Evolutionary conservation across 1,140 invertebrate species (phyloP).

Genomic region (Temnothorax curvispinosus): DNA sequence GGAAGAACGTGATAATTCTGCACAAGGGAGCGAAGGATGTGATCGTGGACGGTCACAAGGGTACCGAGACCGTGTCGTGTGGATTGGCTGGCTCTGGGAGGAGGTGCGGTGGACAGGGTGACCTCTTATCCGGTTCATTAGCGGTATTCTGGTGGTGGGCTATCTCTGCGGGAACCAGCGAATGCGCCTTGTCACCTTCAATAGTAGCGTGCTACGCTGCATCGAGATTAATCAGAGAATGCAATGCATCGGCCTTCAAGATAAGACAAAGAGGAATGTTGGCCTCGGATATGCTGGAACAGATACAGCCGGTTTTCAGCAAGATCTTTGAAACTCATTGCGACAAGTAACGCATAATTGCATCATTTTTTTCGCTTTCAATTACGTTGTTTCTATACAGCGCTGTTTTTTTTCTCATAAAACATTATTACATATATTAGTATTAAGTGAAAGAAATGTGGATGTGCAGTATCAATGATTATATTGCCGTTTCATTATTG

Average conservation of each 20-base stretch:
- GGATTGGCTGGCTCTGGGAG: conserved; percentile 91
- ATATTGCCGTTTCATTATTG: conserved; percentile 31
- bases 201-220: conserved; percentile 94
- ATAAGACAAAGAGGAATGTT: conserved; percentile 93
- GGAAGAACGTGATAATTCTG: conserved; percentile 91
- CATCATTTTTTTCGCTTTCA: neutral
- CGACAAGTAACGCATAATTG: conserved; percentile 77
- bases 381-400: neutral
- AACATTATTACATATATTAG: conserved; percentile 8
- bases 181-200: conserved; percentile 86
- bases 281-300: conserved; percentile 94
- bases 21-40: conserved; percentile 93
- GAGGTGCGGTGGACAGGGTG: conserved; percentile 98
- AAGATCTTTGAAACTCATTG: conserved; percentile 86
- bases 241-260: conserved; percentile 92
- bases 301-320: conserved; percentile 91
- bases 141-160: conserved; percentile 95
- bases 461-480: neutral
- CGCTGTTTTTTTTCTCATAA: neutral
- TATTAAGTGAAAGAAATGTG: conserved; percentile 16
- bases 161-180: conserved; percentile 82
- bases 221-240: conserved; percentile 92
- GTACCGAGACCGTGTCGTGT: conserved; percentile 85
- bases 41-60: conserved; percentile 89
- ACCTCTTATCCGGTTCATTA: conserved; percentile 94